A percentile compares a stretch with the other conserved stretches of the same genome.
Conservation (phyloP, 1,140 invertebrate species). For the Cydia splendana region DNA sequence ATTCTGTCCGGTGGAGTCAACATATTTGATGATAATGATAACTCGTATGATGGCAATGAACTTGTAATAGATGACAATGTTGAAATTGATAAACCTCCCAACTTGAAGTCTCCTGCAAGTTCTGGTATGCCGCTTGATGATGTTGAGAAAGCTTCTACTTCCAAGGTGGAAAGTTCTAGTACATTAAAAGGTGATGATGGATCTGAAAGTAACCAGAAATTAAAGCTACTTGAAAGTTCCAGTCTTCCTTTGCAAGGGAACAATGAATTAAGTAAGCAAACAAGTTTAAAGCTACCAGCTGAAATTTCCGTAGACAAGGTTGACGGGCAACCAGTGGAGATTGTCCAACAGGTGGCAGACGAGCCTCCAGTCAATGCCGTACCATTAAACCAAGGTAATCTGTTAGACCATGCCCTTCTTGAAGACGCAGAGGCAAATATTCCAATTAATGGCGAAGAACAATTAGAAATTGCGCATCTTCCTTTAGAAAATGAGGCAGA, state of each 20-base stretch:
- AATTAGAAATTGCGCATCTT: slow-evolving; percentile 37
- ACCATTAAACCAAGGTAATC: neutral
- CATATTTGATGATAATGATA: slow-evolving; percentile 78
- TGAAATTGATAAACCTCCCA: slow-evolving; percentile 49
- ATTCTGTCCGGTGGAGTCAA: slow-evolving; percentile 75
- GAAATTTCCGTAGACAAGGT: neutral
- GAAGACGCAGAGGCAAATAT: neutral
- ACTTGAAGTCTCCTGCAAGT: slow-evolving; percentile 13
- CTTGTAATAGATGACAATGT: slow-evolving; percentile 76
- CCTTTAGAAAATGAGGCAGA: neutral
- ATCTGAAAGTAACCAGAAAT: neutral
- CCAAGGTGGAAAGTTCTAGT: slow-evolving; percentile 8
- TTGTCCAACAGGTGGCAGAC: neutral
- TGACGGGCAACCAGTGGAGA: neutral
- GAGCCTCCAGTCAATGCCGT: neutral
- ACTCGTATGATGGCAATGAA: slow-evolving; percentile 76
- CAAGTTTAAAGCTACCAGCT: neutral
- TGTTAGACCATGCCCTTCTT: neutral
- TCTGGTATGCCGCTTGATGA: slow-evolving; percentile 7
- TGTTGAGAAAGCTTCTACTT: slow-evolving; percentile 9
- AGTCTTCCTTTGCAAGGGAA: neutral
- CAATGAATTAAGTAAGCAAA: neutral
- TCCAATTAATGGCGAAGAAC: slow-evolving; percentile 34
- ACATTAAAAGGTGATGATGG: neutral
- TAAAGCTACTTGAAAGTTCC: neutral